Conservation (phyloP, 2,113 vertebrate genomes). For the Neotragus pygmaeus region DNA sequence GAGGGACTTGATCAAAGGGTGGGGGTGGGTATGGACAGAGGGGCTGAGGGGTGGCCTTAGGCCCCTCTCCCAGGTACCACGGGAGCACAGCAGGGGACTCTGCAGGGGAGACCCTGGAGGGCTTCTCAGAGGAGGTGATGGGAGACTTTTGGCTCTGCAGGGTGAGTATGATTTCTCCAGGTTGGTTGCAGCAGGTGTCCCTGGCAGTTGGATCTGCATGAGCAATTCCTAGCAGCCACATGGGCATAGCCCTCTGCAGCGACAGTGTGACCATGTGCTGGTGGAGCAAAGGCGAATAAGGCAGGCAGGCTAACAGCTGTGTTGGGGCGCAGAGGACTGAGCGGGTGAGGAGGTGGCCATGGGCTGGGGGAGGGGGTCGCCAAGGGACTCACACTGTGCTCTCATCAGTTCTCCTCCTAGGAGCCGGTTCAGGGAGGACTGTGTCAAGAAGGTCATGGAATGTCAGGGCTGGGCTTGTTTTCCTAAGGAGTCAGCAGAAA, state of each 20-base stretch:
- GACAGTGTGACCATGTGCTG: not conserved
- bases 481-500: too few species aligned
- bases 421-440: fast-evolving
- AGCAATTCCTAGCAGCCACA: not conserved
- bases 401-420: not conserved
- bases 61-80: fast-evolving
- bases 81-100: not conserved
- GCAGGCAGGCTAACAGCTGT: not conserved
- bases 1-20: too few species aligned
- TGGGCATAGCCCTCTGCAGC: fast-evolving
- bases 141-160: not conserved
- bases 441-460: not conserved
- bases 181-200: not conserved
- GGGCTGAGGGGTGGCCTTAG: not conserved
- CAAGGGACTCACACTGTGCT: too few species aligned
- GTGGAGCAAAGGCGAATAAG: fast-evolving
- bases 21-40: fast-evolving
- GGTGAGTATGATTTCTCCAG: not conserved
- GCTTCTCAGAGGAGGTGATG: not conserved
- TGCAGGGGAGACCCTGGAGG: not conserved
- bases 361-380: fast-evolving
- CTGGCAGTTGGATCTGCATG: fast-evolving
- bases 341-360: not conserved
- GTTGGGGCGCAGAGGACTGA: too few species aligned
- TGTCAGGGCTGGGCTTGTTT: fast-evolving